Evolutionary conservation across 2,113 vertebrate genomes (phyloP).

Genomic region (Engystomops pustulosus): DNA sequence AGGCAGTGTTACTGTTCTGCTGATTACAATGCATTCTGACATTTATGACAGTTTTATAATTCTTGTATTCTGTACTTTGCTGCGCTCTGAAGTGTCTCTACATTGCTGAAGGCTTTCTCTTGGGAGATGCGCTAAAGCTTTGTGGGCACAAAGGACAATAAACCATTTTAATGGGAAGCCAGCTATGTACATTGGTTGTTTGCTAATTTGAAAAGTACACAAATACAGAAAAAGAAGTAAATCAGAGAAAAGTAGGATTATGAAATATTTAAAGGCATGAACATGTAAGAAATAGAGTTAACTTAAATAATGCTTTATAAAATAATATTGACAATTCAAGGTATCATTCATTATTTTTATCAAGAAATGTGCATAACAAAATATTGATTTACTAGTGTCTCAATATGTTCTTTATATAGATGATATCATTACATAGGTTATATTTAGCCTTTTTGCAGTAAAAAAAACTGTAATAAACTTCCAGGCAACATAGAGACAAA

Average conservation of each 20-base stretch:
- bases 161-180: slow-evolving; percentile 65
- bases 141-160: slow-evolving; percentile 68
- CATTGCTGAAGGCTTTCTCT: slow-evolving; percentile 71
- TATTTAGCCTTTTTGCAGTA: too few species aligned
- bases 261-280: slow-evolving; percentile 7
- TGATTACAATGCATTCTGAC: slow-evolving; percentile 78
- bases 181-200: slow-evolving; percentile 46
- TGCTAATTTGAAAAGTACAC: slow-evolving; percentile 38
- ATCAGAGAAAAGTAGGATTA: neutral
- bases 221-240: neutral
- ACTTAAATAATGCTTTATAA: neutral
- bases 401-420: neutral
- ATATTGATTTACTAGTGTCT: neutral
- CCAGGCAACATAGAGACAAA: too few species aligned
- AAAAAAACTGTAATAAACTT: too few species aligned
- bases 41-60: slow-evolving; percentile 78
- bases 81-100: slow-evolving; percentile 71
- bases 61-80: slow-evolving; percentile 68
- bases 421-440: neutral
- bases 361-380: neutral
- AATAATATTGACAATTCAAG: neutral
- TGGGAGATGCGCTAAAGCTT: slow-evolving; percentile 70
- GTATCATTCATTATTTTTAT: neutral
- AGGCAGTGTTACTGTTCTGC: slow-evolving; percentile 68
- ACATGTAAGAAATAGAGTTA: neutral